A percentile compares a stretch with the other conserved stretches of the same genome.
phyloP scores from a whole-genome alignment of 2,888 invertebrate genomes.

The Girardia tigrina region DNA sequence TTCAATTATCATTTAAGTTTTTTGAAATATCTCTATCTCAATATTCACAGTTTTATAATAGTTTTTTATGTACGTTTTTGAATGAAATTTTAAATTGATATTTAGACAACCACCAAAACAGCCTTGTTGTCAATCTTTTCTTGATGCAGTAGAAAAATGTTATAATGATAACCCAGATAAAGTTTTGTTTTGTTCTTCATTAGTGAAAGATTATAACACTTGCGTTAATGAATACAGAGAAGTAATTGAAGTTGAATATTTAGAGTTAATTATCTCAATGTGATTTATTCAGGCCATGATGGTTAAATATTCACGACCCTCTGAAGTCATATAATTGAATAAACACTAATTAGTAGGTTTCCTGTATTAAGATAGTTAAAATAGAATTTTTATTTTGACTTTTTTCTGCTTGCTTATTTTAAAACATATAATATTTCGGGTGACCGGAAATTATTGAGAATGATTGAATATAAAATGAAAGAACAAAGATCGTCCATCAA shows the following conservation, averaged over 20 bases:
- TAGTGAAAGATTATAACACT: background rate
- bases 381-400: slow-evolving; percentile 9
- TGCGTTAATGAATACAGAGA: slow-evolving; percentile 15
- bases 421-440: too few species aligned
- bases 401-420: too few species aligned
- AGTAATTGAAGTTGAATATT: background rate
- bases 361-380: background rate
- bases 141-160: background rate
- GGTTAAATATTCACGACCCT: background rate
- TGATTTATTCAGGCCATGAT: background rate
- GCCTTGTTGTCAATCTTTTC: background rate
- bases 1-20: too few species aligned
- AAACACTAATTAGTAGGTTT: background rate
- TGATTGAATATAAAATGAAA: too few species aligned
- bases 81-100: too few species aligned
- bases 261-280: background rate
- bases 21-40: too few species aligned
- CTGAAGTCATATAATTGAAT: background rate
- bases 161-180: background rate
- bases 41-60: too few species aligned
- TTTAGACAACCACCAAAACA: slow-evolving; percentile 1
- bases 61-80: too few species aligned
- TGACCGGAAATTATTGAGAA: too few species aligned
- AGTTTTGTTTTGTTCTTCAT: background rate
- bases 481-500: too few species aligned